Percentiles rank a stretch among this genome's conserved stretches.
phyloP scores from a whole-genome alignment of 2,888 invertebrate genomes.

The Drosophila mayaguana region DNA sequence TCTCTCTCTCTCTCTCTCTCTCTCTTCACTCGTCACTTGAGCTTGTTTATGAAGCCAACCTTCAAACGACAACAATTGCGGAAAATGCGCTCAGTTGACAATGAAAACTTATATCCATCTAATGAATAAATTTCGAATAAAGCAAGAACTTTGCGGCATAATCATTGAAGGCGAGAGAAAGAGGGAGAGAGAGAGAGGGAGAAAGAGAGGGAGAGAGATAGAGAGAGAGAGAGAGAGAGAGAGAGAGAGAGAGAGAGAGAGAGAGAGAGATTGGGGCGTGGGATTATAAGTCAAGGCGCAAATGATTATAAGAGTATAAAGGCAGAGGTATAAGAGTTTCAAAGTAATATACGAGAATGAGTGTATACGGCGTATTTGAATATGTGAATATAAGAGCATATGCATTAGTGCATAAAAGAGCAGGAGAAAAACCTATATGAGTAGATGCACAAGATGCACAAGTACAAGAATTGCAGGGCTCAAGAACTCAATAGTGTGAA shows the following conservation, averaged over 20 bases:
- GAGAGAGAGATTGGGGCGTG: neutral
- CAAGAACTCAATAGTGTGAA: too few species aligned
- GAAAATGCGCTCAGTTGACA: neutral
- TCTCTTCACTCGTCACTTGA: slow-evolving; percentile 8
- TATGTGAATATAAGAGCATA: neutral
- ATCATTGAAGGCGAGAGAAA: neutral
- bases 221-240: neutral
- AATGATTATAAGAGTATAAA: neutral
- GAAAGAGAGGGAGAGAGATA: too few species aligned
- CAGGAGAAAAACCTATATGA: too few species aligned
- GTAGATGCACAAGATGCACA: too few species aligned
- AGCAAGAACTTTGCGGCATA: neutral
- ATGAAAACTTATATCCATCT: slow-evolving; percentile 3
- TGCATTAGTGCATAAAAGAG: too few species aligned
- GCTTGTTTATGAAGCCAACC: slow-evolving; percentile 13
- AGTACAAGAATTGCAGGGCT: too few species aligned
- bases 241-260: neutral
- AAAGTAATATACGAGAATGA: neutral
- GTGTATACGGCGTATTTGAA: neutral
- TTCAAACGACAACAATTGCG: slow-evolving; percentile 7
- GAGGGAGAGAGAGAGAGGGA: too few species aligned
- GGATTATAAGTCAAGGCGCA: too few species aligned
- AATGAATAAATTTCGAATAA: slow-evolving; percentile 6
- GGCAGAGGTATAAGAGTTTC: neutral
- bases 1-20: neutral